Percentiles rank a stretch among this genome's conserved stretches.
These are phyloP conservation scores for Drosophila mayri DNA, from an alignment of 1,140 invertebrate genomes.

Conservation along the genomic window DNA sequence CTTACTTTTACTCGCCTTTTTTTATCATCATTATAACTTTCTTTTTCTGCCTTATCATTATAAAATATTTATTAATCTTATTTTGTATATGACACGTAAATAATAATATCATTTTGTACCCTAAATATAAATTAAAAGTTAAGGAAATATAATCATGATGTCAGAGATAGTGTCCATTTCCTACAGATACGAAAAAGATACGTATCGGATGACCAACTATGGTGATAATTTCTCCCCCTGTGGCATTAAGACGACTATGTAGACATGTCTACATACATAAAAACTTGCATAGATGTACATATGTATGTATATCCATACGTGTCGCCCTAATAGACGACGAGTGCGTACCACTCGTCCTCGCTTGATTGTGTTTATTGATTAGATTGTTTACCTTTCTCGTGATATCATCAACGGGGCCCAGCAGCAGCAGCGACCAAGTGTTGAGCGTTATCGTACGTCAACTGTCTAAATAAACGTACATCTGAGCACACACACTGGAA, in stretches of 20 bases:
- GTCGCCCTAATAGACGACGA: conserved; percentile 30
- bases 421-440: conserved; percentile 39
- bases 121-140: not conserved
- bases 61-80: not conserved
- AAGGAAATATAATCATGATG: conserved; percentile 16
- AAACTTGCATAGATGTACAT: not conserved
- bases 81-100: not conserved
- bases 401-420: conserved; percentile 65
- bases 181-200: not conserved
- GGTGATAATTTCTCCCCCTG: conserved; percentile 13
- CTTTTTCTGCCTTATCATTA: not conserved
- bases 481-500: conserved; percentile 20
- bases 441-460: conserved; percentile 74
- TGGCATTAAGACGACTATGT: conserved; percentile 13
- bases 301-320: conserved; percentile 3
- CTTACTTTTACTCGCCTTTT: too few species aligned
- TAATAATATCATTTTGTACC: not conserved
- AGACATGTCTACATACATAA: conserved; percentile 16
- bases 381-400: conserved; percentile 81
- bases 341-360: conserved; percentile 65
- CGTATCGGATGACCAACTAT: not conserved
- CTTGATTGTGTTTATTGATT: conserved; percentile 81
- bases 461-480: conserved; percentile 74
- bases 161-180: not conserved
- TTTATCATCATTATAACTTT: not conserved